Evolutionary conservation across 2,888 invertebrate species (phyloP), one percentile per base, ranked within the genome.

Genomic region (Conomelus anceps): DNA sequence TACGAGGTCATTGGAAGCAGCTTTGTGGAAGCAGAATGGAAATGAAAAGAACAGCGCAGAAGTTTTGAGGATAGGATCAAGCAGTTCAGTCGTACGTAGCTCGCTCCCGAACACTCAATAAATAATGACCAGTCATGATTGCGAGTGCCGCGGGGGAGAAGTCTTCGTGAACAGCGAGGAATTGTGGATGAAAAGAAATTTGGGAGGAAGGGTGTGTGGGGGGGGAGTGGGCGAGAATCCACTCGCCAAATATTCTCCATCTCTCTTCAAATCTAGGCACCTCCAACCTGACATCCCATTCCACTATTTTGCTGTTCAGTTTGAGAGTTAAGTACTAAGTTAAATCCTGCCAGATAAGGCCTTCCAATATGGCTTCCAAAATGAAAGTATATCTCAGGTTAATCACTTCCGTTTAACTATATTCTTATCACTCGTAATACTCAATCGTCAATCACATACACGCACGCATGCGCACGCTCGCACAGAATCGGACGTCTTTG

Each of bases 41-140:
- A 63, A 63, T 63, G 63, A 63, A 63, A 63, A 63, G n/a, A 63
- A 63, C 63, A 20, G 63, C 63, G 63, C 63, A 63, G 63, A 63
- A 63, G 63, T 63, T 63, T 63, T 63, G 63, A 63, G 63, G 63
- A 63, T 63, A 63, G 63, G 63, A 63, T 63, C 63, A 63, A 63
- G 63, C 63, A 63, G 63, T 63, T 34, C 13, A 17, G 13, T 34
- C 34, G 34, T 34, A 34, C 34, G 34, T 34, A 34, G 34, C 86
- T 86, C 29, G 86, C 86, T 86, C 86, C 86, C 86, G 24, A 23
- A 24, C 86, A 24, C 86, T 63, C 86, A 29, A 86, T 86, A 86
- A 86, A 86, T 86, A 86, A 24, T 86, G 86, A 24, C 86, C 86
- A 86, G 86, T 86, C 86, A 86, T 86, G 86, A 26, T 29, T 24